Base-by-base conservation (phyloP, 2,113 vertebrate genomes). In the Ageneiosus marmoratus region DNA sequence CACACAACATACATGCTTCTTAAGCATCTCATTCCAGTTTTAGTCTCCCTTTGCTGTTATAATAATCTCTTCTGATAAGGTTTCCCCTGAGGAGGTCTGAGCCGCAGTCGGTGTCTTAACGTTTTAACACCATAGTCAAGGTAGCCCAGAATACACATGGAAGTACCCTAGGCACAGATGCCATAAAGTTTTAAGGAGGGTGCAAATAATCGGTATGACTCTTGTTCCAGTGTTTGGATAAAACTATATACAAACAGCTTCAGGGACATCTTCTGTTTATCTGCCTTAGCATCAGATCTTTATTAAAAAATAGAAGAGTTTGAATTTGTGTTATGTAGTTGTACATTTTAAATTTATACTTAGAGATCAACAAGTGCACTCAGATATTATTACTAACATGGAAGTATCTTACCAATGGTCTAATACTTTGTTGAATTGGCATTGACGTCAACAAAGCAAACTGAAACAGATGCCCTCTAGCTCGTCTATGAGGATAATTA, bases 401-500 rank as follows among this genome's bases (percentile, higher is more conserved):
- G 46, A 74, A 29, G 27, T 53, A 24, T 56, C 20, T 20, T 16
- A 22, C 11, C 29, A 75, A 62, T 63, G 41, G 29, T 3, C 37
- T 48, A 37, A 69, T 55, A 75, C 15, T 60, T 44, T 50, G n/a
- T 41, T 58, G 56, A 75, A 24, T 75, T 58, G 46, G 77, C 37
- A 53, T 2, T 83, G 48, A 77, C 18, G 34, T 81, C 46, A 83
- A 16, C 73, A 37, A 60, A 41, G 44, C 37, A 56, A 48, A 67
- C 69, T 55, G 6, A 53, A 75, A 53, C 55, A 73, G 37, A 29
- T 69, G 32, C 29, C 27, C 63, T 78, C 67, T 16, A 32, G 50
- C 69, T 76, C 29, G 73, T 76, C 51, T 53, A 82, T 82, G 34
- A 75, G 81, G 9, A 83, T 51, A 75, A 83, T 85, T 81, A 65